These are phyloP conservation scores for Augiades crinisus DNA, from an alignment of 2,888 invertebrate genomes.

Conservation along the genomic window DNA sequence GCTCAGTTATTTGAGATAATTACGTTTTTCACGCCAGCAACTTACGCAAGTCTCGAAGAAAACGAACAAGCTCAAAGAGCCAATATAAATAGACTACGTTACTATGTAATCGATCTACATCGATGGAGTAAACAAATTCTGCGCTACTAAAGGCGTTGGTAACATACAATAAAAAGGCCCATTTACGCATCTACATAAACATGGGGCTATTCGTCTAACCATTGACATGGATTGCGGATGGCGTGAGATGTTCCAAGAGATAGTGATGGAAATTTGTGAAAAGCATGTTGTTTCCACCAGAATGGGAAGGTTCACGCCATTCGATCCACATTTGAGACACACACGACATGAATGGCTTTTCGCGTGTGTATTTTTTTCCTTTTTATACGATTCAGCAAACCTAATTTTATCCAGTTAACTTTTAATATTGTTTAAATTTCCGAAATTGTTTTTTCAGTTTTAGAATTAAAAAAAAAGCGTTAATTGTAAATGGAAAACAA, in stretches of 20 bases:
- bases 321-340: slow-evolving; percentile 29
- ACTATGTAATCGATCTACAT: too few species aligned
- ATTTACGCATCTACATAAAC: slow-evolving; percentile 6
- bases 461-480: too few species aligned
- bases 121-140: not conserved
- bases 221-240: slow-evolving; percentile 34
- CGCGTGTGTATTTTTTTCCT: not conserved
- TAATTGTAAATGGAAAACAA: too few species aligned
- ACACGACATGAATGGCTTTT: slow-evolving; percentile 16
- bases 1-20: slow-evolving; percentile 23
- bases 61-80: too few species aligned
- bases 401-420: too few species aligned
- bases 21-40: slow-evolving; percentile 21
- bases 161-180: slow-evolving; percentile 15
- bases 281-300: slow-evolving; percentile 37
- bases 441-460: too few species aligned
- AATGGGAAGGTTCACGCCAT: slow-evolving; percentile 40
- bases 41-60: not conserved
- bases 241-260: slow-evolving; percentile 35
- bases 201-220: slow-evolving; percentile 22
- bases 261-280: slow-evolving; percentile 39
- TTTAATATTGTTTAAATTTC: too few species aligned
- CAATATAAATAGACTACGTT: too few species aligned
- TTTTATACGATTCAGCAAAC: slow-evolving; percentile 2
- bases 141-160: slow-evolving; percentile 6